Evolutionary conservation across 2,888 invertebrate species (phyloP).

Genomic region (Leptopilina drosophilae): DNA sequence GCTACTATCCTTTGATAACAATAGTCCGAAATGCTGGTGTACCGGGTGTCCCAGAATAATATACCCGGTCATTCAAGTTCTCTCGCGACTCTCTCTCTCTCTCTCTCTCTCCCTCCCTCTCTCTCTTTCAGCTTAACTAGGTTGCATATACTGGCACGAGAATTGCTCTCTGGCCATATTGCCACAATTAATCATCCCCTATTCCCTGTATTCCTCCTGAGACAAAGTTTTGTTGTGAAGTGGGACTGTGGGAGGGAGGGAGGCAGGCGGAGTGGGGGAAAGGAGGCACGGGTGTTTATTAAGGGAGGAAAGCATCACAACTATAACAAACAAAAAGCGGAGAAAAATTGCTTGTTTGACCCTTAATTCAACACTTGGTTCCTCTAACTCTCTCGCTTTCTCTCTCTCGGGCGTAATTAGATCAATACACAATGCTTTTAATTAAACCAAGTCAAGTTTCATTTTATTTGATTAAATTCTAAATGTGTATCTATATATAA

Average conservation of each 20-base stretch:
- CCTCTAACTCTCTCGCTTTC: background rate
- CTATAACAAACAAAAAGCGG: background rate
- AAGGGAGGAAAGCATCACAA: background rate
- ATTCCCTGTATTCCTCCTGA: background rate
- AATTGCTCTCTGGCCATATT: constrained; percentile 10
- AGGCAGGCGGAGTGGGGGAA: too few species aligned
- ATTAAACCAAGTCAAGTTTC: constrained; percentile 1
- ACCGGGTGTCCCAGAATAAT: constrained; percentile 40
- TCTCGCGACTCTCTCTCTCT: background rate
- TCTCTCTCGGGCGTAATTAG: background rate
- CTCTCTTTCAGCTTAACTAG: constrained; percentile 19
- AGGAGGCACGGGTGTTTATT: background rate
- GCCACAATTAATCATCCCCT: constrained; percentile 16
- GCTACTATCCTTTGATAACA: constrained; percentile 24
- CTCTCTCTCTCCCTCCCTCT: too few species aligned
- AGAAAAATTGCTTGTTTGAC: constrained; percentile 9
- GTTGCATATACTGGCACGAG: constrained; percentile 10
- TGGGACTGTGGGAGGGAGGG: too few species aligned
- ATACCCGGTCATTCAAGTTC: constrained; percentile 36
- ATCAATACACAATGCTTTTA: background rate
- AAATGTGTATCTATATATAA: background rate
- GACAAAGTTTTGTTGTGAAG: background rate
- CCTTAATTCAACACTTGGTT: constrained; percentile 5
- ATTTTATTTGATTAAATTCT: constrained; percentile 5
- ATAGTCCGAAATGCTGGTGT: constrained; percentile 40